Percentiles rank a stretch among this genome's conserved stretches.
These are phyloP conservation scores for Capromys pilorides DNA, from an alignment of 2,797 vertebrate genomes.

Conservation along the genomic window DNA sequence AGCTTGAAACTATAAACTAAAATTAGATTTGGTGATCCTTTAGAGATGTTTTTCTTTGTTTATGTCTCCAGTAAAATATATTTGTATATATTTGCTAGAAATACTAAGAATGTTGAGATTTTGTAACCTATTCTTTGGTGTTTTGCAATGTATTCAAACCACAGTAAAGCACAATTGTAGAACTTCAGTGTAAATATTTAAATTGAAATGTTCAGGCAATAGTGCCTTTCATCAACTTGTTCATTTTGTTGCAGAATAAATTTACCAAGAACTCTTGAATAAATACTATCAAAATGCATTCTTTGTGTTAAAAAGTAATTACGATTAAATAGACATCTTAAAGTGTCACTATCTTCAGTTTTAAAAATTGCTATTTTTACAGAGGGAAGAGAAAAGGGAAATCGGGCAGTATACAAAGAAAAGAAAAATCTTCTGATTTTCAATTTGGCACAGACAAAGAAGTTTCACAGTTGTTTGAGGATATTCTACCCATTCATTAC, in stretches of 20 bases:
- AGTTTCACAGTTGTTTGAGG: conserved; percentile 51
- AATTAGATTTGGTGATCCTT: conserved; percentile 12
- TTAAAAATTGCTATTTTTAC: conserved; percentile 73
- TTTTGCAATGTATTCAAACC: conserved; percentile 9
- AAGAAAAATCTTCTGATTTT: conserved; percentile 59
- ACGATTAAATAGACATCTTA: conserved; percentile 61
- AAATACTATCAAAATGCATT: conserved; percentile 61
- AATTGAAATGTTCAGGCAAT: conserved; percentile 15
- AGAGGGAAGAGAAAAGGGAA: conserved; percentile 56
- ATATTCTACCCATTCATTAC: conserved; percentile 74
- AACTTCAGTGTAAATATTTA: conserved; percentile 50
- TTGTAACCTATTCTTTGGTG: neutral
- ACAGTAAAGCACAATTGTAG: conserved; percentile 31
- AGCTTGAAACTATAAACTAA: neutral
- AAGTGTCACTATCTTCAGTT: conserved; percentile 64
- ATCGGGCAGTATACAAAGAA: conserved; percentile 5
- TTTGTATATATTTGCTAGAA: neutral
- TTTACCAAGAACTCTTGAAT: conserved; percentile 48
- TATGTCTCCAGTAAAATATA: neutral
- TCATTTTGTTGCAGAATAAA: conserved; percentile 59
- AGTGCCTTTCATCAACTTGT: conserved; percentile 3
- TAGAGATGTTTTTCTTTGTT: neutral
- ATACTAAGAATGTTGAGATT: conserved; percentile 12
- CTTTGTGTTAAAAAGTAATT: conserved; percentile 66
- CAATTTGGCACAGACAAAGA: conserved; percentile 70